phyloP scores from a whole-genome alignment of 2,113 vertebrate genomes.

The Ctenodactylus gundi region DNA sequence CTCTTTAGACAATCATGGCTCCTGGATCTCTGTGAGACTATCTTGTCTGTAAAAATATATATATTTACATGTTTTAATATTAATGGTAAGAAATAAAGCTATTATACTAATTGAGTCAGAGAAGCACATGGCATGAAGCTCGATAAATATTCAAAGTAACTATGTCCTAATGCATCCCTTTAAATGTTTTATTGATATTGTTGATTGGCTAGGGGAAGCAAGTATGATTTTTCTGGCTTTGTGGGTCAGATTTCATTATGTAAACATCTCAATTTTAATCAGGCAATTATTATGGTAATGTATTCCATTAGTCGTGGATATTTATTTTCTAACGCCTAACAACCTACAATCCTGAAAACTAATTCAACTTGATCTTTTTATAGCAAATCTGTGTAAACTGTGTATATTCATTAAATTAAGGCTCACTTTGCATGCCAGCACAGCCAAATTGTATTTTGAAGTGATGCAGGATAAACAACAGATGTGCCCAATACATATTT shows the following conservation, averaged over 20 bases:
- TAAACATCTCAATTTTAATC: constrained; percentile 69
- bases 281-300: constrained; percentile 65
- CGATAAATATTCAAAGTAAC: constrained; percentile 23
- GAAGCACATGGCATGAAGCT: neutral
- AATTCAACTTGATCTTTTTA: constrained; percentile 70
- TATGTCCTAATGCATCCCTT: neutral
- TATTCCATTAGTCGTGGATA: constrained; percentile 65
- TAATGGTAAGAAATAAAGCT: neutral
- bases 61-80: too few species aligned
- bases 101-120: neutral
- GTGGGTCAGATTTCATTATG: constrained; percentile 60
- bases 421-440: constrained; percentile 48
- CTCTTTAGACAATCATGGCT: neutral
- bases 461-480: constrained; percentile 75
- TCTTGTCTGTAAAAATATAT: neutral
- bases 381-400: constrained; percentile 65
- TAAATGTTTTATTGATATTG: constrained; percentile 48
- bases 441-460: constrained; percentile 66
- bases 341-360: constrained; percentile 57
- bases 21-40: neutral
- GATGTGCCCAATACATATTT: constrained; percentile 56
- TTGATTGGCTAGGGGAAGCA: neutral
- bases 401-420: constrained; percentile 72
- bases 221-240: constrained; percentile 33
- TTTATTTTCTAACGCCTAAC: constrained; percentile 68